Evolutionary conservation across 2,113 vertebrate species (phyloP), one percentile per base, ranked within the genome.

Genomic region (Donacobius atricapilla): DNA sequence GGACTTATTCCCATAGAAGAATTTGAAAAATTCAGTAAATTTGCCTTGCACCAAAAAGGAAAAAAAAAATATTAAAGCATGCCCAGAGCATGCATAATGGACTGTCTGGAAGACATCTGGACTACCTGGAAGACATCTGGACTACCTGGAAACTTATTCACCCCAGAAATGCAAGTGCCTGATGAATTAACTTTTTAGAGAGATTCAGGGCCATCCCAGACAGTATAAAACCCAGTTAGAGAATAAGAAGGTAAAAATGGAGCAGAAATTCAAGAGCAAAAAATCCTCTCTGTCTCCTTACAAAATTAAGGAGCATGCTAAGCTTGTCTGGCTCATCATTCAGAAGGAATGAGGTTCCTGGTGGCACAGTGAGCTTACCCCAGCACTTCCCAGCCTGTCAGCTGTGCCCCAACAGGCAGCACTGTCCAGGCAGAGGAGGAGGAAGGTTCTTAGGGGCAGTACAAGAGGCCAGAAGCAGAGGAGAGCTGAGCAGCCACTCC

Each of bases 251-350:
- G 37, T 56, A 56, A 75, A 88, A 94, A 80, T 1, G 19, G 71
- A 95, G 83, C 35, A 80, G 82, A 88, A 95, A 92, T 73, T 81
- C 61, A 93, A 93, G 85, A 87, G 68, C 51, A 78, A 51, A 40
- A 86, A 75, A 71, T 44, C 33, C 3, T 85, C 80, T 93, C 66
- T 57, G 44, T 69, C 77, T 66, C 50, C 73, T 57, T 83, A 70
- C 48, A 63, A 78, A 84, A 84, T 42, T 58, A 68, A 78, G 90
- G 60, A 78, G 51, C 0, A 0, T 0, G 1, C 92, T 96, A 92
- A 95, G 48, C 86, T 92, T 82, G 72, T 90, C 64, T 14, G 6
- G 53, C 77, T 90, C 83, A 84, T 93, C 92, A 97, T 88, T 56
- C 6, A 0, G 92, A 96, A 93, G 90, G 92, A 90, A 96, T 94